Evolutionary conservation across 2,797 vertebrate species (phyloP).

Genomic region (Micropoecilia bifurca): DNA sequence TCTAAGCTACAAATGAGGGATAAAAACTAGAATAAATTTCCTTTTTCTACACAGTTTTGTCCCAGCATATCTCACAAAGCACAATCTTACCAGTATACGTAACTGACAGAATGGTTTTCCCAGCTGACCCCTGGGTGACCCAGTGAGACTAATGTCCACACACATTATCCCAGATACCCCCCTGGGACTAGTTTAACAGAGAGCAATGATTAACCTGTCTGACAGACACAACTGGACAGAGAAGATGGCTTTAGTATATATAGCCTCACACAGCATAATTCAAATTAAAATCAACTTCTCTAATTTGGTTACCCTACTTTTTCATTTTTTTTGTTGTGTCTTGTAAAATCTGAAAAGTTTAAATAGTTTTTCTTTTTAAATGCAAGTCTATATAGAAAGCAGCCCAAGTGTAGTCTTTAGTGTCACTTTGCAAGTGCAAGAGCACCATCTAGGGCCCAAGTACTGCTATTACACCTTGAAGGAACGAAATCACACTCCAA

Average conservation of each 20-base stretch:
- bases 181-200: neutral
- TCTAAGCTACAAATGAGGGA: neutral
- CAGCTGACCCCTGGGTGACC: constrained; percentile 2
- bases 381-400: neutral
- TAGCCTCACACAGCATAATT: neutral
- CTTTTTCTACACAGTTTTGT: neutral
- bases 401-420: neutral
- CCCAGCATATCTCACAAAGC: neutral
- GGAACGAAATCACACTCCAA: neutral
- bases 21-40: neutral
- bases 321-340: no score
- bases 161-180: constrained; percentile 3
- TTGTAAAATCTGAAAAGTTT: neutral
- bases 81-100: neutral
- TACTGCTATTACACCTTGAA: constrained; percentile 25
- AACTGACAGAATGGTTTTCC: neutral
- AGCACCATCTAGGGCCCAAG: constrained; percentile 50
- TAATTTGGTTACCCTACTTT: neutral
- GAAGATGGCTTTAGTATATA: neutral
- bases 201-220: neutral
- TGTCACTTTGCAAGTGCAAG: constrained; percentile 30
- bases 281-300: neutral
- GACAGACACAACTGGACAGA: neutral
- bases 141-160: neutral
- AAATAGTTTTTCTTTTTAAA: neutral